phyloP scores from a whole-genome alignment of 2,888 invertebrate species.

The Macropis europaea region DNA sequence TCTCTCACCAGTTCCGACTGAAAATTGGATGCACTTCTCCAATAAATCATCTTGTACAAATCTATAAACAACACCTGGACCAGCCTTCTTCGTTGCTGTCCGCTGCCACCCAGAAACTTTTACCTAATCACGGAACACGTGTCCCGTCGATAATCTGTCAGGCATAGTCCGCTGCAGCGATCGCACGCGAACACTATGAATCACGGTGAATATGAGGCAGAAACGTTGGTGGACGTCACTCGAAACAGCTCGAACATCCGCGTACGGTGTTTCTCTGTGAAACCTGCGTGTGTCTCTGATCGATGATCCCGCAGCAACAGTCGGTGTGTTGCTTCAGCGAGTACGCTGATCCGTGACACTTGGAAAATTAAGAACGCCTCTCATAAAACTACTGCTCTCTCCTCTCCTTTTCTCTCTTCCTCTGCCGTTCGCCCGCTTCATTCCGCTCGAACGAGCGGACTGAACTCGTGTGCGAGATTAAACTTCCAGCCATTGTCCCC shows the following conservation, averaged over 20 bases:
- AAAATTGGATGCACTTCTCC: too few relatives aligned
- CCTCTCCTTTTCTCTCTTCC: neutral
- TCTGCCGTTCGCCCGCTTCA: too few relatives aligned
- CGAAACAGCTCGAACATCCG: constrained; percentile 67
- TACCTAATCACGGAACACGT: too few relatives aligned
- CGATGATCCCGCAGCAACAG: constrained; percentile 61
- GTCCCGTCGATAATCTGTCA: too few relatives aligned
- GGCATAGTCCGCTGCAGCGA: constrained; percentile 53
- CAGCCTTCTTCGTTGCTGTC: too few relatives aligned
- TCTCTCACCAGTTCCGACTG: too few relatives aligned
- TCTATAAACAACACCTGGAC: too few relatives aligned
- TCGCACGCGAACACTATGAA: constrained; percentile 63
- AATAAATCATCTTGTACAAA: too few relatives aligned
- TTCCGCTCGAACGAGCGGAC: too few relatives aligned
- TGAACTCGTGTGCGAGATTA: too few relatives aligned
- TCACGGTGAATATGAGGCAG: constrained; percentile 65
- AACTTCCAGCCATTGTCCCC: too few relatives aligned
- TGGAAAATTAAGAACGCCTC: constrained; percentile 52
- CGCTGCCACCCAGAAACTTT: too few relatives aligned
- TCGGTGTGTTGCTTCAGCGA: constrained; percentile 38
- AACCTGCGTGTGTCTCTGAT: constrained; percentile 46
- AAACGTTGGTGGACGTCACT: constrained; percentile 55
- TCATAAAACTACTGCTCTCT: constrained; percentile 18
- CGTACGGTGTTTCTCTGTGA: constrained; percentile 65
- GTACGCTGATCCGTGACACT: constrained; percentile 40